Percentiles rank a stretch among this genome's conserved stretches.
phyloP scores from a whole-genome alignment of 2,113 vertebrate genomes.

The Cochlearius cochlearius region DNA sequence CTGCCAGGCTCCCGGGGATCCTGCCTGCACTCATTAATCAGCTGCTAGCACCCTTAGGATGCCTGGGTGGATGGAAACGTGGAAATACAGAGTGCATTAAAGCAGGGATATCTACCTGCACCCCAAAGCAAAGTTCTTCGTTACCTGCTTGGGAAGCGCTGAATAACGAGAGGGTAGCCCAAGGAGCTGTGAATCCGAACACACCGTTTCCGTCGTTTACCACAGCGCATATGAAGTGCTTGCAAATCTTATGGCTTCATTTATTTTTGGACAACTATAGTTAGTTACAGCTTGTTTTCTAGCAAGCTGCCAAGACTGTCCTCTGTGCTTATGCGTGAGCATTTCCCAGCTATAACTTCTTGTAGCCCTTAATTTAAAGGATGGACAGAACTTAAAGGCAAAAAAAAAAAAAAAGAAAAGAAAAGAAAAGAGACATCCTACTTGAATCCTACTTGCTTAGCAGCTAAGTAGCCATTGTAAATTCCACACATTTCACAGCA shows the following conservation, averaged over 20 bases:
- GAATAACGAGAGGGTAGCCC: background rate
- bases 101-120: background rate
- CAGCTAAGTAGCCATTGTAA: slow-evolving; percentile 20
- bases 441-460: background rate
- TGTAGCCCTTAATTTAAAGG: background rate
- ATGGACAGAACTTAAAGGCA: background rate
- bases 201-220: background rate
- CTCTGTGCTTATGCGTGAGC: background rate
- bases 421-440: too few relatives aligned
- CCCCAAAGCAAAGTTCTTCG: background rate
- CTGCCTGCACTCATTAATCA: background rate
- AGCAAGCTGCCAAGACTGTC: background rate
- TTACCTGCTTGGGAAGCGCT: background rate
- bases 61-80: background rate
- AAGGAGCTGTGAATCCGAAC: background rate
- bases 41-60: background rate
- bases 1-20: background rate
- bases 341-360: background rate
- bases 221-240: background rate
- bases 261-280: slow-evolving; percentile 1
- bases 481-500: slow-evolving; percentile 49
- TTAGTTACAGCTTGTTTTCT: background rate
- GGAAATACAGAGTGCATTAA: background rate
- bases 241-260: background rate
- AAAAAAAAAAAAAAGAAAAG: background rate